These are phyloP conservation scores for Eurois occulta DNA, from an alignment of 2,888 invertebrate species.

Conservation along the genomic window DNA sequence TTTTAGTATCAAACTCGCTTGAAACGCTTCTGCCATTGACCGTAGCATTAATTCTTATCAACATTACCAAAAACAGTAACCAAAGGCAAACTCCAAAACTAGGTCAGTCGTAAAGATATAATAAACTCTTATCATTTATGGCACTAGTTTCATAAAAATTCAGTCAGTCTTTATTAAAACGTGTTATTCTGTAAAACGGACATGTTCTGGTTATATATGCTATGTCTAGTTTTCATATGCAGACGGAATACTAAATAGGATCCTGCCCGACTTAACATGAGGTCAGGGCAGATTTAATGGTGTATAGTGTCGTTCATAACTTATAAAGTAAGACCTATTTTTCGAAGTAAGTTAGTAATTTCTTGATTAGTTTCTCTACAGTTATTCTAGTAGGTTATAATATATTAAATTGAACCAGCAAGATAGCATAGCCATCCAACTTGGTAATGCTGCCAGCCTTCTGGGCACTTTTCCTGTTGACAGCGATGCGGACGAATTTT, in stretches of 20 bases:
- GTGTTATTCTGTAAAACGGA: conserved; percentile 35
- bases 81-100: conserved; percentile 19
- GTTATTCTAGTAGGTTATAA: neutral
- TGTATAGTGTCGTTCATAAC: conserved; percentile 10
- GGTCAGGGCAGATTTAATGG: conserved; percentile 23
- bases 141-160: conserved; percentile 9
- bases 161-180: neutral
- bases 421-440: too few relatives aligned
- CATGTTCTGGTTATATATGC: conserved; percentile 14
- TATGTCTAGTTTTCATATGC: conserved; percentile 2
- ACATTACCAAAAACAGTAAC: conserved; percentile 12
- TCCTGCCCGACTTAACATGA: conserved; percentile 22
- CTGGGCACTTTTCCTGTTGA: too few relatives aligned
- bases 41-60: conserved; percentile 22
- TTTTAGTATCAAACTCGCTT: neutral
- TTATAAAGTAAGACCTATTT: conserved; percentile 1
- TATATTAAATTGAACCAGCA: neutral
- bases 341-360: neutral
- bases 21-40: neutral
- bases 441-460: too few relatives aligned
- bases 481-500: too few relatives aligned
- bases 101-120: conserved; percentile 35
- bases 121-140: conserved; percentile 30
- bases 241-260: conserved; percentile 33
- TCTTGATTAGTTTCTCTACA: neutral